Conservation (phyloP, 2,888 invertebrate genomes). For the Ditula angustiorana region DNA sequence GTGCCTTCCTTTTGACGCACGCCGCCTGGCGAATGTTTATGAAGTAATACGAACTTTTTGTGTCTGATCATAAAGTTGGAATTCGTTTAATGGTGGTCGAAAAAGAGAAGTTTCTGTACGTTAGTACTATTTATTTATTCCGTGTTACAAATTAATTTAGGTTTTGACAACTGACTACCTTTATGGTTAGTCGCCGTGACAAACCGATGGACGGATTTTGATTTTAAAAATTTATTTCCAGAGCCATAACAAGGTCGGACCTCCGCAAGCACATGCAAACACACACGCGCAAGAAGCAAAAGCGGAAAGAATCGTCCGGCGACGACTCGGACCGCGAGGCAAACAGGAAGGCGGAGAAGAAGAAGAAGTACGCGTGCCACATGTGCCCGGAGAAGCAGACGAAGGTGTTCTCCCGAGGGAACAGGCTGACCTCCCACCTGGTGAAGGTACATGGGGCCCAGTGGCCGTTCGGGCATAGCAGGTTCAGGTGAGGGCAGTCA, state of each 20-base stretch:
- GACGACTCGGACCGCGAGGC: conserved; percentile 55
- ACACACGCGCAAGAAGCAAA: conserved; percentile 63
- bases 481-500: conserved; percentile 89
- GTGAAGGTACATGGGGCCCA: conserved; percentile 89
- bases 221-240: conserved; percentile 57
- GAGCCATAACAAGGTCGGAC: conserved; percentile 86
- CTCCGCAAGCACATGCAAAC: conserved; percentile 84
- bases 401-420: conserved; percentile 87
- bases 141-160: too few species aligned
- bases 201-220: background rate
- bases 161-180: too few species aligned
- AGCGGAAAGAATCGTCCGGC: conserved; percentile 45
- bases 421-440: conserved; percentile 89
- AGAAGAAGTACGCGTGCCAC: conserved; percentile 87
- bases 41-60: too few species aligned
- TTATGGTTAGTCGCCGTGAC: too few species aligned
- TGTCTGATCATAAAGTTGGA: too few species aligned
- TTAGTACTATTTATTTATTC: too few species aligned
- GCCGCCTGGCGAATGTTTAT: too few species aligned
- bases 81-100: too few species aligned
- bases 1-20: too few species aligned
- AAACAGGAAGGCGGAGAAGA: conserved; percentile 55
- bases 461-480: conserved; percentile 90
- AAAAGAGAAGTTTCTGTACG: too few species aligned
- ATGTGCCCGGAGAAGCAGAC: conserved; percentile 86